Conservation (phyloP, 2,113 vertebrate species). For the Cynoglossus semilaevis region DNA sequence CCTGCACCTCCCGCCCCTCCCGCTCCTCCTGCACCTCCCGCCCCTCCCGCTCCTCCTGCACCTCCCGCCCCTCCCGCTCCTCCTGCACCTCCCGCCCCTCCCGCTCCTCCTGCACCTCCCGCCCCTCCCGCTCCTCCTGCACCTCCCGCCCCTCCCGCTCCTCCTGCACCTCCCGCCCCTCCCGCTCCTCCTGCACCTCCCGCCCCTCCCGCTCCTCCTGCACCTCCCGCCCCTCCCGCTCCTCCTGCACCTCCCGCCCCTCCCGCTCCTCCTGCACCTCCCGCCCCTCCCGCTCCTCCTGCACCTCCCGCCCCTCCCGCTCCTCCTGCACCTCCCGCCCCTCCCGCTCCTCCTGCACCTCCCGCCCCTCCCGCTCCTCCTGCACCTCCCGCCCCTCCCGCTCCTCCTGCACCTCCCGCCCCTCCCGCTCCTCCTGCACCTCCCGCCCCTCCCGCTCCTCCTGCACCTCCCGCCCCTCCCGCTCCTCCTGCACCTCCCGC, state of each 20-base stretch:
- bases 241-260: no score
- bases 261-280: slow-evolving; percentile 25
- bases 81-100: slow-evolving; percentile 24
- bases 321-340: slow-evolving; percentile 14
- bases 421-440: slow-evolving; percentile 22
- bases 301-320: no score
- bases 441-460: no score
- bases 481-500: slow-evolving; percentile 38
- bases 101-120: no score
- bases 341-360: slow-evolving; percentile 52
- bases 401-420: slow-evolving; percentile 39
- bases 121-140: slow-evolving; percentile 13
- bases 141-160: slow-evolving; percentile 37
- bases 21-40: no score
- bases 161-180: no score
- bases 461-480: slow-evolving; percentile 27
- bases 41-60: slow-evolving; percentile 17
- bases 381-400: no score
- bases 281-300: slow-evolving; percentile 29
- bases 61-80: slow-evolving; percentile 38
- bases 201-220: slow-evolving; percentile 43
- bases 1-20: slow-evolving; percentile 41
- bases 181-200: slow-evolving; percentile 17
- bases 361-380: no score
- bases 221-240: slow-evolving; percentile 8